These are phyloP conservation scores for Volucella zonaria DNA, from an alignment of 2,888 invertebrate species.

Conservation along the genomic window DNA sequence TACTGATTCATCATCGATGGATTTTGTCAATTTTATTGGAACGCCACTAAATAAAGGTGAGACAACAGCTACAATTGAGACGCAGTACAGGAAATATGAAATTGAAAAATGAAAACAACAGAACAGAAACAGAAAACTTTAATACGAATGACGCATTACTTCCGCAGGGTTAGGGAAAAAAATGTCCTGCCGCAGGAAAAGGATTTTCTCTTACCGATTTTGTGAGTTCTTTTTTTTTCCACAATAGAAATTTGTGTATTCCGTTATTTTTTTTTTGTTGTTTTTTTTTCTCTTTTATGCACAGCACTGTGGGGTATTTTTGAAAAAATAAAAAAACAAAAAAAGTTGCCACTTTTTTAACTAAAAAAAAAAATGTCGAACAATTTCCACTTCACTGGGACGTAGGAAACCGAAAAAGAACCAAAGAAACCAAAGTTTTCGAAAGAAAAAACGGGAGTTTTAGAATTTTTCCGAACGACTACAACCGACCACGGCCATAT, in stretches of 20 bases:
- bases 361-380: too few relatives aligned
- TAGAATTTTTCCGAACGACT: constrained; percentile 56
- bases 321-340: too few relatives aligned
- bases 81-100: too few relatives aligned
- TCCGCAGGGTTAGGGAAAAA: constrained; percentile 53
- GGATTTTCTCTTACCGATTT: constrained; percentile 39
- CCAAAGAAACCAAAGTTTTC: constrained; percentile 31
- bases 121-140: too few relatives aligned
- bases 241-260: background rate
- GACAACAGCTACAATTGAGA: constrained; percentile 13
- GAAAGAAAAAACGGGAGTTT: constrained; percentile 32
- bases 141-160: constrained; percentile 66
- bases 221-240: background rate
- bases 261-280: constrained; percentile 5
- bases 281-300: background rate
- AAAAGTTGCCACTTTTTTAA: too few relatives aligned
- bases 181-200: constrained; percentile 50
- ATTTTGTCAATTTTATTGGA: constrained; percentile 60
- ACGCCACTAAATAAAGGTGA: constrained; percentile 37
- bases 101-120: too few relatives aligned
- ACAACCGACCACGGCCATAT: constrained; percentile 70
- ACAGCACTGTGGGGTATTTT: too few relatives aligned
- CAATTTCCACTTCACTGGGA: too few relatives aligned
- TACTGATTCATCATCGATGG: constrained; percentile 66
- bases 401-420: constrained; percentile 18